phyloP scores from a whole-genome alignment of 1,140 invertebrate genomes.

The Aporrectodea caliginosa region DNA sequence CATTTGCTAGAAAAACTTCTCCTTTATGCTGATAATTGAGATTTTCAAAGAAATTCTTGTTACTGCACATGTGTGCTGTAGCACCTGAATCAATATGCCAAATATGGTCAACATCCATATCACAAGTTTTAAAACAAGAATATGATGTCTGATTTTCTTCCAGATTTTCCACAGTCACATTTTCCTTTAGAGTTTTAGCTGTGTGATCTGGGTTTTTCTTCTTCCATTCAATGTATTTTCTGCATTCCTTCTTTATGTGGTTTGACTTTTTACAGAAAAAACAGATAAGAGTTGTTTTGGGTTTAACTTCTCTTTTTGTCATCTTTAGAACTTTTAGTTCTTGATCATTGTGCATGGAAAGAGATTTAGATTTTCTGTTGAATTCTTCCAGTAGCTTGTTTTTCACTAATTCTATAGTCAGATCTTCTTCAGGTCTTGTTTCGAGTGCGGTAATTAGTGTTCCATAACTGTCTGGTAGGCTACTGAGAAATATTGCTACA shows the following conservation, averaged over 20 bases:
- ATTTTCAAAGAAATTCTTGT: conserved; percentile 5
- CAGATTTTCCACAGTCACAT: neutral
- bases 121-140: neutral
- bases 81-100: conserved; percentile 28
- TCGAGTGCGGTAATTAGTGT: neutral
- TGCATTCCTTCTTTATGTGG: neutral
- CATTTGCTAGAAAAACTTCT: conserved; percentile 2
- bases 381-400: neutral
- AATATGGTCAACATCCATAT: neutral
- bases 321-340: neutral
- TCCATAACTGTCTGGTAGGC: neutral
- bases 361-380: neutral
- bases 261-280: neutral
- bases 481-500: neutral
- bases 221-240: neutral
- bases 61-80: conserved; percentile 13
- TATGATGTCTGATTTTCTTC: neutral
- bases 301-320: neutral
- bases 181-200: neutral
- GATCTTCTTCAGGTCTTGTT: neutral
- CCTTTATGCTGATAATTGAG: conserved; percentile 4
- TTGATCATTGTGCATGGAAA: neutral
- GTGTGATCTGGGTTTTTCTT: neutral
- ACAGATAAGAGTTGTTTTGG: neutral
- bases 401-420: neutral